Percentiles rank a stretch among this genome's conserved stretches.
These are phyloP conservation scores for Himalopsyche tibetana DNA, from an alignment of 2,888 invertebrate species.

Conservation along the genomic window DNA sequence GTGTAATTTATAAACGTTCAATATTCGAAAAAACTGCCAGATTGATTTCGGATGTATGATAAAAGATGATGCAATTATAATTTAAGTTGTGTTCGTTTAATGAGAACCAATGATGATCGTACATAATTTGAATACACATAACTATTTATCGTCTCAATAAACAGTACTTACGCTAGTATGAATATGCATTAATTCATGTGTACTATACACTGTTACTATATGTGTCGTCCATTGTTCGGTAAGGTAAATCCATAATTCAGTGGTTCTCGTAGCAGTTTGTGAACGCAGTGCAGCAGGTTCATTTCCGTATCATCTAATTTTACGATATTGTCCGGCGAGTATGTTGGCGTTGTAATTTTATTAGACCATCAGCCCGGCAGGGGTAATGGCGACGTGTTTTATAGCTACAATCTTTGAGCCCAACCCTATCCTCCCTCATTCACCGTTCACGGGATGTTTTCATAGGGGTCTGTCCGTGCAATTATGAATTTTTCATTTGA, in stretches of 20 bases:
- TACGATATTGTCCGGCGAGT: slow-evolving; percentile 59
- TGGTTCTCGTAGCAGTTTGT: slow-evolving; percentile 8
- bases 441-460: not conserved
- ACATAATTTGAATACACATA: not conserved
- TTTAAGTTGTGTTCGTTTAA: too few species aligned
- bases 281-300: not conserved
- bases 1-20: too few species aligned
- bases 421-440: slow-evolving; percentile 1
- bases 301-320: slow-evolving; percentile 58
- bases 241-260: slow-evolving; percentile 18
- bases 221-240: not conserved
- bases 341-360: slow-evolving; percentile 45
- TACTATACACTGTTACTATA: not conserved
- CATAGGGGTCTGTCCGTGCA: not conserved
- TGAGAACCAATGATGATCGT: too few species aligned
- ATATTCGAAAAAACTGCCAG: too few species aligned
- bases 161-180: not conserved
- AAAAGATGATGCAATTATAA: too few species aligned
- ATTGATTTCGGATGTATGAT: too few species aligned
- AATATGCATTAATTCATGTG: not conserved
- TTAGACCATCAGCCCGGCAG: slow-evolving; percentile 45
- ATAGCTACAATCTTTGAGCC: slow-evolving; percentile 47
- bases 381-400: slow-evolving; percentile 56
- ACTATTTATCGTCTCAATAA: not conserved
- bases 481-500: not conserved